Evolutionary conservation across 2,797 vertebrate genomes (phyloP), one percentile per base, ranked within the genome.

Genomic region (Anguilla obscura): DNA sequence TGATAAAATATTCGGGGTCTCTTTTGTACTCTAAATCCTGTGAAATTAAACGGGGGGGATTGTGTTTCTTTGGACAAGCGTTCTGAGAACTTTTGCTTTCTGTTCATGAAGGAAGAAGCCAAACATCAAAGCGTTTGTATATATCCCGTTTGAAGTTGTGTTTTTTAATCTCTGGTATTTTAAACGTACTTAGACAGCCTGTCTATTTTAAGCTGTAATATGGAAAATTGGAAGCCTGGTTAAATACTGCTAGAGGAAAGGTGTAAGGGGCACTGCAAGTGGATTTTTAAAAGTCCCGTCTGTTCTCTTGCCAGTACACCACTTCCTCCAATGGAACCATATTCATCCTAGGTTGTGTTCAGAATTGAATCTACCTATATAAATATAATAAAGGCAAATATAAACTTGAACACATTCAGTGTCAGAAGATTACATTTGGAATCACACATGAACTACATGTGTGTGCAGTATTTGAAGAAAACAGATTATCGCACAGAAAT

Each of bases 51-150:
- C 89, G 63, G 40, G 40, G 40, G 40, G 86, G 87, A 63, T 18
- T 21, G 16, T 27, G n/a, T 6, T 90, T 40, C 85, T 93, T 90
- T 89, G n/a, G 79, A 90, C 89, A 87, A 89, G 84, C 90, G 92
- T 88, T 88, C 74, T 66, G n/a, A n/a, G 69, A 90, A 90, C 88
- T 86, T 63, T 33, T 50, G 86, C 40, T 90, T 93, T 93, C 90
- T 84, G 90, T 91, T 89, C 85, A 71, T 84, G 86, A 91, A 87
- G 90, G 91, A 90, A 90, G 79, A 91, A 93, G 91, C 89, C 86
- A 89, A 87, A 95, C 93, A 92, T 95, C 93, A 95, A 94, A 94
- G 93, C 74, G 45, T 76, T 87, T 89, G 74, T 90, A 87, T 36
- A 40, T 86, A 90, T 89, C 90, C 89, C 91, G 88, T 94, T 93